Evolutionary conservation across 64 coral and sea anemone species (phyloP).

Genomic region (Actinia tenebrosa): DNA sequence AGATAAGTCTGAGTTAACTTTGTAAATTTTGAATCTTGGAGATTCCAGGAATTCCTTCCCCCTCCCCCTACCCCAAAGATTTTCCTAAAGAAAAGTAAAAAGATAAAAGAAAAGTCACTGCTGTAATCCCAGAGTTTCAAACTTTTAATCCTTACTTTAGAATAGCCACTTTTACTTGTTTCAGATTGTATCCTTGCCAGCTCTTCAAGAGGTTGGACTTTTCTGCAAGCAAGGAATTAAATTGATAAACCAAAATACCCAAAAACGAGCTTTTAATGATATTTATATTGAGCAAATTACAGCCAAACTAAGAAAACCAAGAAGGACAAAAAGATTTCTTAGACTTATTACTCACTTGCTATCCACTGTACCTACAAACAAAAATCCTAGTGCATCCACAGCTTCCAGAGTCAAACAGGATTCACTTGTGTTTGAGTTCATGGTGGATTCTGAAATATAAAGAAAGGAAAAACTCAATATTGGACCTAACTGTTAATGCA

Average conservation of each 20-base stretch:
- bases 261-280: not conserved
- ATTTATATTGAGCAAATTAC: too few relatives aligned
- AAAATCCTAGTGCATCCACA: slow-evolving; percentile 89
- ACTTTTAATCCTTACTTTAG: slow-evolving; percentile 52
- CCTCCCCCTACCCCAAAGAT: too few relatives aligned
- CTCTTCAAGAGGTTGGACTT: slow-evolving; percentile 69
- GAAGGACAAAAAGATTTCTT: too few relatives aligned
- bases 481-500: not conserved
- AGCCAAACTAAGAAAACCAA: too few relatives aligned
- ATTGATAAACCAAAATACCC: not conserved
- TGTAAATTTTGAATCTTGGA: too few relatives aligned
- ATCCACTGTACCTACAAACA: slow-evolving; percentile 75
- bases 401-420: slow-evolving; percentile 82
- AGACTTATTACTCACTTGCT: slow-evolving; percentile 43
- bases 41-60: too few relatives aligned
- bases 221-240: slow-evolving; percentile 44
- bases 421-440: slow-evolving; percentile 55
- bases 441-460: slow-evolving; percentile 62
- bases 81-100: too few relatives aligned
- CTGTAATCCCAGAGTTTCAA: not conserved
- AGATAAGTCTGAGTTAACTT: too few relatives aligned
- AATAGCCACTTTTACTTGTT: slow-evolving; percentile 69
- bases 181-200: slow-evolving; percentile 73
- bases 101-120: not conserved
- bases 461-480: not conserved